Evolutionary conservation across 2,113 vertebrate genomes (phyloP).

Genomic region (Python bivittatus): DNA sequence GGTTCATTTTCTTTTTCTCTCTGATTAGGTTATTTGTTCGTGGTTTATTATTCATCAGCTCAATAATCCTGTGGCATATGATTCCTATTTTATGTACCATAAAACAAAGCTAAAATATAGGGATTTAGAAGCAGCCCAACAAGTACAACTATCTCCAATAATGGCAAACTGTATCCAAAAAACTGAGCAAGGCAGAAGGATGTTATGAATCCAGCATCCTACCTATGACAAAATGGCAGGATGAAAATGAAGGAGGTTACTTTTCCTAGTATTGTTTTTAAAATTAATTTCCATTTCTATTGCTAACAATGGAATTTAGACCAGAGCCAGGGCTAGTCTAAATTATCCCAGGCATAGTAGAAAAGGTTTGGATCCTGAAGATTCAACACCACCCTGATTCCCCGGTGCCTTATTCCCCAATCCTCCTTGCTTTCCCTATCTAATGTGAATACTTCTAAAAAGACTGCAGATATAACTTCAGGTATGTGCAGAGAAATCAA

Average conservation of each 20-base stretch:
- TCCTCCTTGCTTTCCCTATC: neutral
- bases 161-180: neutral
- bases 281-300: neutral
- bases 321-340: neutral
- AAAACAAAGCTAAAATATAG: neutral
- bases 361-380: neutral
- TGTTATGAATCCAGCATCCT: neutral
- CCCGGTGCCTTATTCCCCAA: neutral
- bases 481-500: neutral
- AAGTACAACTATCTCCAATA: neutral
- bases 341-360: neutral
- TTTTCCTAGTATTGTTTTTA: neutral
- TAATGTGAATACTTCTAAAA: neutral
- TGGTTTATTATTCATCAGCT: neutral
- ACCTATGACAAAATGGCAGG: neutral
- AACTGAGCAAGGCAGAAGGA: neutral
- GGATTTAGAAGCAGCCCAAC: neutral
- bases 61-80: neutral
- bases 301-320: neutral
- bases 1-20: neutral
- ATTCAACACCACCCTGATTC: neutral
- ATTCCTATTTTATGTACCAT: neutral
- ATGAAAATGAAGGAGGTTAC: neutral
- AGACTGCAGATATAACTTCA: neutral
- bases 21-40: neutral